Evolutionary conservation across 2,888 invertebrate genomes (phyloP), one percentile per base, ranked within the genome.

Genomic region (Drosophila setosimentum): DNA sequence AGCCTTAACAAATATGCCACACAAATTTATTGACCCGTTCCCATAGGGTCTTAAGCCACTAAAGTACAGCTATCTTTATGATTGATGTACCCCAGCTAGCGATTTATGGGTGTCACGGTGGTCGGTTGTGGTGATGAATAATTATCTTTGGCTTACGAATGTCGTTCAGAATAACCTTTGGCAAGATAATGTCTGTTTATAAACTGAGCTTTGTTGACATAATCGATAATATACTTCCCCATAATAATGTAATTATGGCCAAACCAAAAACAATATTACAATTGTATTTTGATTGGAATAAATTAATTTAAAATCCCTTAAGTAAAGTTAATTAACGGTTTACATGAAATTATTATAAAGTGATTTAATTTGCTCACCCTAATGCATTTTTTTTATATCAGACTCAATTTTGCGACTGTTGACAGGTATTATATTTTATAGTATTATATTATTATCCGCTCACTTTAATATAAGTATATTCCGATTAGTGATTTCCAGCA

Each of bases 101-200:
- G 51, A 42, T 37, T 53, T 30, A 61, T 61, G 61, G 8, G 11
- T n/a, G n/a, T 29, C 40, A 24, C 32, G 50, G 50, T 33, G 29
- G 13, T 16, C 21, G 18, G 48, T 21, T 16, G 33, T 50, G 50
- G 35, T 18, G 49, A 51, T 40, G 51, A 21, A 2, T 37, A 37
- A 61, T 60, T 61, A 61, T 37, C 51, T 51, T 8, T 8, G 35
- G 24, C 18, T 60, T 49, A 29, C 35, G 21, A 49, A 10, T 50
- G 60, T 35, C 40, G 16, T 32, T 29, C 27, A 35, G 8, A 8
- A 24, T 35, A 16, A 5, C 21, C 35, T 54, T 27, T 49, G 29
- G 11, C 11, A 29, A n/a, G 29, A 29, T n/a, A n/a, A 29, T 29
- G 27, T 29, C 18, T 50, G 27, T n/a, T 50, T 29, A 29, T 29